These are phyloP conservation scores for Orchesella cincta DNA, from an alignment of 1,140 invertebrate genomes.

Conservation along the genomic window DNA sequence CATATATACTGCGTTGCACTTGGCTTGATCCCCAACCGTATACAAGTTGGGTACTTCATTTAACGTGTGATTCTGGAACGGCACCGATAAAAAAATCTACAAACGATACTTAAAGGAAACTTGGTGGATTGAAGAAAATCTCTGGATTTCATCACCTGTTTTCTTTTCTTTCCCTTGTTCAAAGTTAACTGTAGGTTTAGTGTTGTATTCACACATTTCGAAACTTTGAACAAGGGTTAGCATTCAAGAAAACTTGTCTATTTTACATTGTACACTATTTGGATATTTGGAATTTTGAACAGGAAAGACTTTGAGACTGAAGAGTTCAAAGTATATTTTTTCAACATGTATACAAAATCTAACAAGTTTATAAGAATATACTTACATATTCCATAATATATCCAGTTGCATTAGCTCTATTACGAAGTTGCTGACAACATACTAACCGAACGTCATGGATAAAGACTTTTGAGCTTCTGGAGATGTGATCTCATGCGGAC, in stretches of 20 bases:
- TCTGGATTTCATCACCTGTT: slow-evolving; percentile 27
- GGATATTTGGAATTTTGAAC: too few relatives aligned
- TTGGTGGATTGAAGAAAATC: too few relatives aligned
- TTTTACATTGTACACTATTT: neutral
- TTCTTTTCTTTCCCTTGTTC: slow-evolving; percentile 3
- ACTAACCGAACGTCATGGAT: neutral
- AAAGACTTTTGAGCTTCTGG: neutral
- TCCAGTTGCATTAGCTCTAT: neutral
- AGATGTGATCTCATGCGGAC: neutral
- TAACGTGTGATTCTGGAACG: too few relatives aligned
- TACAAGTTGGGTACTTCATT: too few relatives aligned
- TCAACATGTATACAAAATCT: neutral
- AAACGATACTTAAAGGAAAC: too few relatives aligned
- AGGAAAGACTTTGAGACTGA: too few relatives aligned
- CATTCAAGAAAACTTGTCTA: neutral
- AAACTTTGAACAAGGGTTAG: neutral
- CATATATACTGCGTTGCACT: too few relatives aligned
- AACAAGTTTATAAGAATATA: neutral
- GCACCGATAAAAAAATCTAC: too few relatives aligned
- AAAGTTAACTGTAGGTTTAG: too few relatives aligned
- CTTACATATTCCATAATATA: neutral
- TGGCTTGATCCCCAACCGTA: too few relatives aligned
- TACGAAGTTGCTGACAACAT: slow-evolving; percentile 6
- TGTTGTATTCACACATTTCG: neutral
- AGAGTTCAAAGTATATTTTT: neutral